Base-by-base conservation (phyloP, 2,888 invertebrate genomes). In the Amitus sp. region DNA sequence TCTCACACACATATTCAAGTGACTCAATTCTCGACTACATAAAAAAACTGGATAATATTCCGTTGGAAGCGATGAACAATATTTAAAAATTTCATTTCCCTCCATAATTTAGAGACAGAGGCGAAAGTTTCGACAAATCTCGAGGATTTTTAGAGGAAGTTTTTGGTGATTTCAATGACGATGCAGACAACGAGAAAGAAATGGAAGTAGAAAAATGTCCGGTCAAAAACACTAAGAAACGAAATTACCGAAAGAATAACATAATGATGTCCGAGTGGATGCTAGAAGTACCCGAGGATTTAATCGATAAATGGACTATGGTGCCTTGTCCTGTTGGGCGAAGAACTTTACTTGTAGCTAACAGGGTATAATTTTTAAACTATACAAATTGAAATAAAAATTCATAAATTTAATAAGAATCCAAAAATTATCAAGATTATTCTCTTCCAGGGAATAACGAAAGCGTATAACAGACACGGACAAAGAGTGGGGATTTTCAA, bases 251-350 rank as follows among this genome's bases (percentile, higher is more conserved):
- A 23, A 73, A 71, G 47, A 83, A 87, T 77, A 85, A 88, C 68
- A 82, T 97, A 5, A 97, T 97, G 93, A 77, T 92, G 57, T 96
- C 97, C 0, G 98, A 98, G 82, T 98, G 97, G 97, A 84, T 98
- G 78, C 84, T 91, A 1, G 94, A 97, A 68, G 87, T 91, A 53
- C 98, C 98, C 0, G 84, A 85, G 19, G 90, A 94, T 77, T 86
- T 94, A 48, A 77, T 84, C 58, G 84, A 87, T 3, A 87, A 89
- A 46, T 95, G 94, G 94, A 79, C 87, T 17, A 84, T 91, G 48
- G 86, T 90, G 45, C 88, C 93, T 0, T 95, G 94, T 77, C 98
- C 98, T 0, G 87, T 88, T 73, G 98, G 96, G 17, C 87, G 87
- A 57, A 86, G 98, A 52, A 88, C 89, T 71, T 84, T 98, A n/a